Evolutionary conservation across 2,888 invertebrate genomes (phyloP).

Genomic region (Lymantria dispar): DNA sequence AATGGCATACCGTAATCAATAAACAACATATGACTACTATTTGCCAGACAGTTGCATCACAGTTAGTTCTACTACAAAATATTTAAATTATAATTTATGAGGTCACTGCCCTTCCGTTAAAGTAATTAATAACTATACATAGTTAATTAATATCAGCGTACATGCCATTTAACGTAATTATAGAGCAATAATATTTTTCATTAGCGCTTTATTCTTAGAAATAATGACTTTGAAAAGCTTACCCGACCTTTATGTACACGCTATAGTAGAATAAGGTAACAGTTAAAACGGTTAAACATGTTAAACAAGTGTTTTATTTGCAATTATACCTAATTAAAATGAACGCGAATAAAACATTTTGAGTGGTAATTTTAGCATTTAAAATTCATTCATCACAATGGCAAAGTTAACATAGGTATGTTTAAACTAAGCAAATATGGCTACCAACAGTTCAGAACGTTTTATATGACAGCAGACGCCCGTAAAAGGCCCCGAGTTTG

Average conservation of each 20-base stretch:
- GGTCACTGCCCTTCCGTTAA: constrained; percentile 21
- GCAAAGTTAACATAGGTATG: constrained; percentile 25
- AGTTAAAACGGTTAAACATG: constrained; percentile 7
- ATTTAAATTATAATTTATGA: constrained; percentile 23
- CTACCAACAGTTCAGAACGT: constrained; percentile 48
- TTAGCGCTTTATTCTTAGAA: constrained; percentile 18
- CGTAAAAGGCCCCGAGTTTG: constrained; percentile 61
- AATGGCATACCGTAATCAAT: neutral
- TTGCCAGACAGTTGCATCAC: constrained; percentile 3
- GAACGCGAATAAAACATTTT: constrained; percentile 7
- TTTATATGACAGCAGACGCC: constrained; percentile 58
- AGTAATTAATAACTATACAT: constrained; percentile 27
- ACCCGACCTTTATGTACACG: constrained; percentile 5
- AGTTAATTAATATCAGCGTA: constrained; percentile 29
- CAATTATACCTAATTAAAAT: constrained; percentile 18
- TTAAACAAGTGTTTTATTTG: constrained; percentile 10
- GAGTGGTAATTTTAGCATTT: constrained; percentile 12
- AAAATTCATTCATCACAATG: constrained; percentile 27
- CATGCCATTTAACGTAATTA: constrained; percentile 28
- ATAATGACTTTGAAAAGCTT: constrained; percentile 9
- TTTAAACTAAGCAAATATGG: constrained; percentile 36
- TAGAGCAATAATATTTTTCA: constrained; percentile 28
- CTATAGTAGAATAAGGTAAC: constrained; percentile 4
- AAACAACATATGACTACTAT: constrained; percentile 6
- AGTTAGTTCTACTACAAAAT: constrained; percentile 9